Base-by-base conservation (phyloP, 2,113 vertebrate genomes). In the Camelus bactrianus region DNA sequence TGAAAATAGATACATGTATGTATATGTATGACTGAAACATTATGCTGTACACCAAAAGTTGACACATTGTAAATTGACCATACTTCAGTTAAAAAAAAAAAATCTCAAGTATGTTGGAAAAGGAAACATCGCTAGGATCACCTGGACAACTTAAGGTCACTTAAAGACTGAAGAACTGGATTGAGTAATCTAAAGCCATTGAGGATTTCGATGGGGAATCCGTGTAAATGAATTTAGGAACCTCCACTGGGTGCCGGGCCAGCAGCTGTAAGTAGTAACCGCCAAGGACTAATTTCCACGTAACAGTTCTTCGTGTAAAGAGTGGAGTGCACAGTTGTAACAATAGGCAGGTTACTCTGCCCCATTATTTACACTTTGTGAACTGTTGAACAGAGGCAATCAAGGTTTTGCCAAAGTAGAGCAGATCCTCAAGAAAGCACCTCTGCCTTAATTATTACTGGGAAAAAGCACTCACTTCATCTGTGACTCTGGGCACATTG, bases 261-360 rank as follows among this genome's bases (percentile, higher is more conserved):
- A 87, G 89, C 64, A 56, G 56, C 90, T 94, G 3, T 91, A 89
- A 91, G 88, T 46, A 96, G 82, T 62, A 46, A 77, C 93, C 72
- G 46, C 64, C n/a, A 1, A 52, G 20, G 72, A 64, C 81, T 89
- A 89, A 89, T 93, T 85, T 91, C 82, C 86, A 62, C 54, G 3
- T 67, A 94, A 96, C 8, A 13, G 81, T n/a, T 93, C 89, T 81
- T 48, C 48, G 54, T 60, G 42, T 69, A 76, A 92, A 92, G 94
- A 88, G 38, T 42, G 84, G 73, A 79, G 30, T 73, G 58, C 89
- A 58, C 67, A 67, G 50, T 52, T 75, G 19, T 95, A 92, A 54
- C 84, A 89, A 93, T 22, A 70, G 54, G 83, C 92, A 92, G 73
- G 83, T 93, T 97, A 82, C 95, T 81, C 94, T 46, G 56, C 13